Evolutionary conservation across 2,113 vertebrate genomes (phyloP).

Genomic region (Elephantulus edwardii): DNA sequence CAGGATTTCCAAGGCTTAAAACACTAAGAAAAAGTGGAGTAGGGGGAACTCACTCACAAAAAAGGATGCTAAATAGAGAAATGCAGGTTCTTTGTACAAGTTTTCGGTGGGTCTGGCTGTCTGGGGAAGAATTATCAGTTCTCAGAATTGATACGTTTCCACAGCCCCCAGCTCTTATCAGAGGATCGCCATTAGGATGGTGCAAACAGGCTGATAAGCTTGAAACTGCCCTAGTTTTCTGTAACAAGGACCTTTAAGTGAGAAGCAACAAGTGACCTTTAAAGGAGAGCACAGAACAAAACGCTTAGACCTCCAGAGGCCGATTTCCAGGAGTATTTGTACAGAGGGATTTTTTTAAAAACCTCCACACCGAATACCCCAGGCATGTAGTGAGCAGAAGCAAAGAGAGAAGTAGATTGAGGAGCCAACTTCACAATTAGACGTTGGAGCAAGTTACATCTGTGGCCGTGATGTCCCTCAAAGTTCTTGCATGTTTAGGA

Average conservation of each 20-base stretch:
- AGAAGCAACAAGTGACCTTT: slow-evolving; percentile 69
- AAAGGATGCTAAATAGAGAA: neutral
- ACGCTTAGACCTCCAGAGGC: slow-evolving; percentile 5
- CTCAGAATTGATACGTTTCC: neutral
- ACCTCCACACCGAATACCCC: neutral
- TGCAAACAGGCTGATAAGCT: slow-evolving; percentile 38
- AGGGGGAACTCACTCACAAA: too few species aligned
- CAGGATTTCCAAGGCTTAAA: slow-evolving; percentile 1
- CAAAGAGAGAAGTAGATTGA: neutral
- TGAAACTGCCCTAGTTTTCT: slow-evolving; percentile 19
- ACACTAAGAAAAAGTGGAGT: neutral
- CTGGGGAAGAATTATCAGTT: neutral
- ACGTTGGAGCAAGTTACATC: neutral
- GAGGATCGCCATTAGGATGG: neutral
- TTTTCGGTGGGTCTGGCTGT: neutral
- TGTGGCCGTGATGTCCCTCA: neutral
- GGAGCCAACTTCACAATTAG: neutral
- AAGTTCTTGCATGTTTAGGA: neutral
- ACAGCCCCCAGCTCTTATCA: neutral
- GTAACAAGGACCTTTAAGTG: too few species aligned
- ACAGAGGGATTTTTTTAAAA: neutral
- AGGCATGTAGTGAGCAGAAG: neutral
- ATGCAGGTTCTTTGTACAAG: neutral
- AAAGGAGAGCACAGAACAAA: slow-evolving; percentile 49
- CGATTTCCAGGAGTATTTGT: neutral